Base-by-base conservation (phyloP, 1,140 invertebrate species). In the Oscheius sp. region DNA sequence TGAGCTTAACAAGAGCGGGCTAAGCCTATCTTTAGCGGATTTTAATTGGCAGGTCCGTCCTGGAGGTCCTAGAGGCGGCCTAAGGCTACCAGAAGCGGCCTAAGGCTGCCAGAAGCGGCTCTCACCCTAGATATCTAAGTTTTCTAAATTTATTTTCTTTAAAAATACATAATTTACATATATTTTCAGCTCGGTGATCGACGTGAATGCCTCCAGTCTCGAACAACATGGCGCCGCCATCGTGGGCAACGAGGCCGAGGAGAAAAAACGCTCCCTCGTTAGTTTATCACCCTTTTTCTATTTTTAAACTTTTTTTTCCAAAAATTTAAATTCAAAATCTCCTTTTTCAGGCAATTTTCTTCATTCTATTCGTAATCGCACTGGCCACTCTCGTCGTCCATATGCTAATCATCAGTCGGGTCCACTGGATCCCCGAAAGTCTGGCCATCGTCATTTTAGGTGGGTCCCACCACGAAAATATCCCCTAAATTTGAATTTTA, bases 401-500 rank as follows among this genome's bases (percentile, higher is more conserved):
- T 85, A 87, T 93, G 0, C 91, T 99, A 90, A 88, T 99, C 1
- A 91, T 95, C 84, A 95, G 92, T 1, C 92, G 94, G 82, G 94
- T 97, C 80, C 92, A 95, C 79, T 99, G 95, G 85, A 87, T 99
- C 15, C 95, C 95, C 0, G 95, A 99, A 85, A 95, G 93, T 85
- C 91, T 98, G 59, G 93, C 95, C 20, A 93, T 97, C 76, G 93
- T 97, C n/a, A 92, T 96, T 81, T 86, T 97, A 20, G 88, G 88
- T 88, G 15, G 18, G 32, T 68, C 0, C 35, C 35, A 18, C 35
- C 61, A 32, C 42, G 23, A 45, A n/a, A n/a, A 13, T 55, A 20
- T 55, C 7, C 23, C 23, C 23, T 23, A 13, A 55, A 7, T 13
- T 55, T 13, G 7, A 15, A 20, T 55, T 69, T 66, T 62, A 61